Base-by-base conservation (phyloP, 1,140 invertebrate genomes). In the Nephila pilipes region DNA sequence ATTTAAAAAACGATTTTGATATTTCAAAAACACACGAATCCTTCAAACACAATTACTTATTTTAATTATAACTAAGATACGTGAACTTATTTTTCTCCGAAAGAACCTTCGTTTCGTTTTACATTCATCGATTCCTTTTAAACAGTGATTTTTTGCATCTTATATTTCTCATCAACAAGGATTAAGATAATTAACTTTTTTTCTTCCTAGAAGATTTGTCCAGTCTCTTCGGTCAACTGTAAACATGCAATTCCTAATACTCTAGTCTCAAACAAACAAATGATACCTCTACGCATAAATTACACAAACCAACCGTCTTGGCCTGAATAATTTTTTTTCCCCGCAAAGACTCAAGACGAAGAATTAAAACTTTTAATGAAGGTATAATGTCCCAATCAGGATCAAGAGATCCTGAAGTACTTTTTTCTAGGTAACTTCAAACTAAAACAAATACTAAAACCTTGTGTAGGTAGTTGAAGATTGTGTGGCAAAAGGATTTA, bases 301-400 rank as follows among this genome's bases (percentile, higher is more conserved):
- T 75, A 25, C 69, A 75, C 32, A 75, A 25, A 75, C 14, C 69
- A 29, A 75, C 32, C 69, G 46, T 46, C 46, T 46, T 46, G 46
- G 46, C 46, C 46, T 20, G 20, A 12, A 69, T 32, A 14, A 29
- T 8, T 75, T 75, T 75, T 75, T 46, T 46, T 10, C 46, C 46
- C 46, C n/a, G 14, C 69, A 36, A 25, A 29, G 69, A 25, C 69
- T 36, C 22, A 18, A 60, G 46, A 16, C 69, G n/a, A 75, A 75
- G 69, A 75, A 12, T 75, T 75, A 75, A 75, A 75, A 75, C 69
- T 75, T 75, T 75, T 75, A 75, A 75, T 75, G 69, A 75, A 75
- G 69, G 69, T n/a, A 75, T 16, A 25, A 75, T 29, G 25, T 29
- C 25, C 32, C n/a, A 25, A 75, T 75, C 69, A 75, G 25, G 69